Evolutionary conservation across 2,113 vertebrate species (phyloP).

Genomic region (Alexandromys fortis): DNA sequence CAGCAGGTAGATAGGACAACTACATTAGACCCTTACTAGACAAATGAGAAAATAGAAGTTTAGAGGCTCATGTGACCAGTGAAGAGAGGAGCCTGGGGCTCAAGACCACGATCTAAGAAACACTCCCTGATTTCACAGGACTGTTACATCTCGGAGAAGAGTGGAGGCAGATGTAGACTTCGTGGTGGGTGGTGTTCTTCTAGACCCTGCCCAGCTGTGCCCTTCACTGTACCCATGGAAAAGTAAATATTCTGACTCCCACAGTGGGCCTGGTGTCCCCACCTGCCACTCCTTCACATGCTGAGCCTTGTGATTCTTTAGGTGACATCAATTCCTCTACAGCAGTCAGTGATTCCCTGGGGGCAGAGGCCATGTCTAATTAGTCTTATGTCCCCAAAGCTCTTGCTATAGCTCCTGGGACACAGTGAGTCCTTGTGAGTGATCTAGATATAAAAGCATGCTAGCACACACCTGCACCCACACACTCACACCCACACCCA

Average conservation of each 20-base stretch:
- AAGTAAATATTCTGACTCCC: neutral
- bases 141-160: too few species aligned
- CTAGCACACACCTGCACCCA: too few species aligned
- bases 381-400: neutral
- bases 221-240: neutral
- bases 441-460: neutral
- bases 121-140: neutral
- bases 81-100: neutral
- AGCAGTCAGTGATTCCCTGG: neutral
- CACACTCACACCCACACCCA: too few species aligned
- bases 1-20: neutral
- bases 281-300: neutral
- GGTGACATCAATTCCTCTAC: neutral
- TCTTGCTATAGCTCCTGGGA: neutral
- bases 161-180: neutral
- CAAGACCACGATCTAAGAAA: neutral
- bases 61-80: neutral
- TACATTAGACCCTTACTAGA: neutral
- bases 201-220: neutral
- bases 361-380: neutral
- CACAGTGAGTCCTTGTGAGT: neutral
- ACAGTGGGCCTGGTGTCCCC: neutral
- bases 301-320: neutral
- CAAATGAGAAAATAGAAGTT: neutral
- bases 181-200: neutral